Evolutionary conservation across 2,888 invertebrate genomes (phyloP).

Genomic region (Liopterus haemorrhoidalis): DNA sequence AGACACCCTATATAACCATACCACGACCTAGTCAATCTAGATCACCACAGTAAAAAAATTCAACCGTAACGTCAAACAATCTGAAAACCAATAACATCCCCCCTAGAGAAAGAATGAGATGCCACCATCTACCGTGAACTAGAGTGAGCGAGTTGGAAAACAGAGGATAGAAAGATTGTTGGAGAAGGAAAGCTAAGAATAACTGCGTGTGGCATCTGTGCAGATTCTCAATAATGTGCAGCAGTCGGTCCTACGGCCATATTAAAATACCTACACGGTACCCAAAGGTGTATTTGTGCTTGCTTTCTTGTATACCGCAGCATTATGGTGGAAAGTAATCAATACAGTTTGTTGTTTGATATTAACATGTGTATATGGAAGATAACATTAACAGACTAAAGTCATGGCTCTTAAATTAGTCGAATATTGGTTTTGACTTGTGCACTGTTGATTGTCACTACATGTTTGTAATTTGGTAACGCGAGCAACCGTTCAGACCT

Average conservation of each 20-base stretch:
- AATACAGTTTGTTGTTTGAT: too few species aligned
- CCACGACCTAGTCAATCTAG: too few species aligned
- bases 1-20: too few species aligned
- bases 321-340: too few species aligned
- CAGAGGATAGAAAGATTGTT: slow-evolving; percentile 27
- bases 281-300: slow-evolving; percentile 44
- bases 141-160: slow-evolving; percentile 17
- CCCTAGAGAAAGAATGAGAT: slow-evolving; percentile 29
- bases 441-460: too few species aligned
- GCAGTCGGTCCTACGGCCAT: slow-evolving; percentile 42
- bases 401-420: too few species aligned
- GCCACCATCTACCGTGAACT: slow-evolving; percentile 16
- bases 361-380: too few species aligned
- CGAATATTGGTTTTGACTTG: too few species aligned
- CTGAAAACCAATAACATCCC: slow-evolving; percentile 40
- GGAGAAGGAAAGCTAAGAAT: slow-evolving; percentile 34
- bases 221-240: slow-evolving; percentile 47
- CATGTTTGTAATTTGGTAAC: too few species aligned
- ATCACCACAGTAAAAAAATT: slow-evolving; percentile 35
- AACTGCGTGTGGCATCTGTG: slow-evolving; percentile 43
- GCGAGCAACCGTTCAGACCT: too few species aligned
- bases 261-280: slow-evolving; percentile 45
- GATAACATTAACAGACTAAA: too few species aligned
- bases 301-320: too few species aligned
- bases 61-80: slow-evolving; percentile 39